Conservation (phyloP, 2,888 invertebrate genomes). For the Sabatieria punctata region DNA sequence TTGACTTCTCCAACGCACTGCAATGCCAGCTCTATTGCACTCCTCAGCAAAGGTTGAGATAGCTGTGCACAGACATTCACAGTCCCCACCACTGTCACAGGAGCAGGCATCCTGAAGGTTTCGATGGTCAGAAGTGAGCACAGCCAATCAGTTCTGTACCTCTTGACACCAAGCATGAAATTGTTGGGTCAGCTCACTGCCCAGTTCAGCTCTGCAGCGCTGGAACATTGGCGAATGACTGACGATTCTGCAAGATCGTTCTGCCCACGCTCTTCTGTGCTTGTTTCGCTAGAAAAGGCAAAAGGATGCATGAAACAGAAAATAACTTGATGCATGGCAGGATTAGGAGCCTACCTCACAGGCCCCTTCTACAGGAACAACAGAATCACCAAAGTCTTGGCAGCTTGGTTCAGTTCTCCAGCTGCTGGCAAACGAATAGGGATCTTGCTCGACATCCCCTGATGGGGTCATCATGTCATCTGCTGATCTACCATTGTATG, state of each 20-base stretch:
- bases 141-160: neutral
- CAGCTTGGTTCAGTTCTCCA: constrained; percentile 69
- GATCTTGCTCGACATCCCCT: constrained; percentile 60
- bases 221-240: constrained; percentile 1
- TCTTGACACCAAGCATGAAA: constrained; percentile 9
- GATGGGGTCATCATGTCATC: constrained; percentile 74
- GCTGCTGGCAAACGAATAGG: constrained; percentile 64
- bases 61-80: constrained; percentile 71
- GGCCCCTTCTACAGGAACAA: neutral
- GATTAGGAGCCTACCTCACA: neutral
- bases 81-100: constrained; percentile 73
- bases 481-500: constrained; percentile 62
- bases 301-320: too few relatives aligned
- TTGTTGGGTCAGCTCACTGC: neutral
- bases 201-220: constrained; percentile 3
- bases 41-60: constrained; percentile 69
- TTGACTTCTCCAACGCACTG: constrained; percentile 61
- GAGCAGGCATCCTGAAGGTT: constrained; percentile 74
- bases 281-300: constrained; percentile 29
- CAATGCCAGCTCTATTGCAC: constrained; percentile 56
- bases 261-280: constrained; percentile 61
- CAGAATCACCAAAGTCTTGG: constrained; percentile 15
- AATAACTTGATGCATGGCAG: too few relatives aligned
- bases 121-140: too few relatives aligned
- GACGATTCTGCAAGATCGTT: constrained; percentile 50